These are phyloP conservation scores for Cebidichthys violaceus DNA, from an alignment of 2,113 vertebrate species.

Conservation along the genomic window DNA sequence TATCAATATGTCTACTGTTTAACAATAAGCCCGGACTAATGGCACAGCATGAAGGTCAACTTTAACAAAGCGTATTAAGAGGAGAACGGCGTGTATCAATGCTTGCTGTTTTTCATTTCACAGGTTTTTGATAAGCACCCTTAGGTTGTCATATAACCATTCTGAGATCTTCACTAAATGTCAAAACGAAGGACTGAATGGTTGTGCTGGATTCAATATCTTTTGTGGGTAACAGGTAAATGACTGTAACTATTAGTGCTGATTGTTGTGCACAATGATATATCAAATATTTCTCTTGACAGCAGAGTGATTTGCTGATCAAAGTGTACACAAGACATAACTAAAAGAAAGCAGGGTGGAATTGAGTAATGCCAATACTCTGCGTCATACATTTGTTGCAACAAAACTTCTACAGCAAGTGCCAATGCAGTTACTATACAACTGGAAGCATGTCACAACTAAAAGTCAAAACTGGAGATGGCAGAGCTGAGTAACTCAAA, in stretches of 20 bases:
- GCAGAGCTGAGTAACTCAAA: constrained; percentile 15
- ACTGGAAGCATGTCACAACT: not conserved
- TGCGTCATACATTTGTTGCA: not conserved
- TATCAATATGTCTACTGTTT: constrained; percentile 26
- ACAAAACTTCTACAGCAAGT: not conserved
- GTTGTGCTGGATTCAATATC: not conserved
- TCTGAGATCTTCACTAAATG: constrained; percentile 6
- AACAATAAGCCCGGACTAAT: constrained; percentile 28
- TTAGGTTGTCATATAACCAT: constrained; percentile 12
- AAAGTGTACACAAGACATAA: not conserved
- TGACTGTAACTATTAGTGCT: not conserved
- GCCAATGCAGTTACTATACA: not conserved
- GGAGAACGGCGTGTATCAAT: not conserved
- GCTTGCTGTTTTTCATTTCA: constrained; percentile 22
- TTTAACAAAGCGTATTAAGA: constrained; percentile 34
- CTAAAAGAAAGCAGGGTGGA: not conserved
- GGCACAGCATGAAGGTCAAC: constrained; percentile 33
- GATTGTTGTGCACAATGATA: constrained; percentile 22
- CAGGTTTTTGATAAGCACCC: constrained; percentile 5
- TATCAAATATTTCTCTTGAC: constrained; percentile 18
- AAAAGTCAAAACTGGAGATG: constrained; percentile 1
- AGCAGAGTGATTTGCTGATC: constrained; percentile 11
- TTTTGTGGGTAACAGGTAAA: constrained; percentile 17
- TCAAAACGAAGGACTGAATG: constrained; percentile 1
- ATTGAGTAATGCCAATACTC: constrained; percentile 10